phyloP scores from a whole-genome alignment of 2,888 invertebrate genomes.

The Nomada hirtipes region DNA sequence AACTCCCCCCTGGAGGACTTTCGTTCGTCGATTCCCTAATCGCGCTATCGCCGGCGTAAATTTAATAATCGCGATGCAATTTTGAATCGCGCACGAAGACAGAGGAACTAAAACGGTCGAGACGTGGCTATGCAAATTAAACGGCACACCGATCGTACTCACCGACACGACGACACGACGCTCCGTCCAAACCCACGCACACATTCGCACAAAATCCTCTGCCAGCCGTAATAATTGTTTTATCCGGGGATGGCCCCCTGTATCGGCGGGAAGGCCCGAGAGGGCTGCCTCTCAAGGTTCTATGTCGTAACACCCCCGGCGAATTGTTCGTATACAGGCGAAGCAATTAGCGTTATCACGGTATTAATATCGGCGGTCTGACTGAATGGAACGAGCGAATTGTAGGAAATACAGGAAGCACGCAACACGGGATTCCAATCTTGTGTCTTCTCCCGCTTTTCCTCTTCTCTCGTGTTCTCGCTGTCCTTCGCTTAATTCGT shows the following conservation, averaged over 20 bases:
- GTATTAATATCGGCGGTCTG: constrained; percentile 72
- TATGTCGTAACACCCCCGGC: constrained; percentile 39
- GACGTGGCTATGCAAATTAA: constrained; percentile 42
- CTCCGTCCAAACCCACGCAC: constrained; percentile 55
- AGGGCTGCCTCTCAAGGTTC: constrained; percentile 44
- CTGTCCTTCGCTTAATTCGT: constrained; percentile 1
- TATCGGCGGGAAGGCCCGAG: constrained; percentile 39
- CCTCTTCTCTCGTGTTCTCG: background rate
- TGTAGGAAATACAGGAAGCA: constrained; percentile 17
- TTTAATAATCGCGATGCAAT: constrained; percentile 51
- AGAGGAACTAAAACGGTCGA: background rate
- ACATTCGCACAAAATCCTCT: constrained; percentile 23
- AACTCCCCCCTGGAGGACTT: constrained; percentile 14
- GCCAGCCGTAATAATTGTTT: constrained; percentile 60
- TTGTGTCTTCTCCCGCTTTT: background rate
- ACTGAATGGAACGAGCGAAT: constrained; percentile 14
- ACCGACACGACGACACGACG: constrained; percentile 33
- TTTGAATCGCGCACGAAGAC: constrained; percentile 14
- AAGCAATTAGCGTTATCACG: constrained; percentile 74
- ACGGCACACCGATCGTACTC: constrained; percentile 38
- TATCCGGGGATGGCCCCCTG: constrained; percentile 48
- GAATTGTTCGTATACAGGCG: constrained; percentile 57
- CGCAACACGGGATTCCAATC: constrained; percentile 3
- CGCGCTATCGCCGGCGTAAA: constrained; percentile 31
- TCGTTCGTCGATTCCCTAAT: constrained; percentile 47